These are phyloP conservation scores for Agrypnus murinus DNA, from an alignment of 2,888 invertebrate species.

Conservation along the genomic window DNA sequence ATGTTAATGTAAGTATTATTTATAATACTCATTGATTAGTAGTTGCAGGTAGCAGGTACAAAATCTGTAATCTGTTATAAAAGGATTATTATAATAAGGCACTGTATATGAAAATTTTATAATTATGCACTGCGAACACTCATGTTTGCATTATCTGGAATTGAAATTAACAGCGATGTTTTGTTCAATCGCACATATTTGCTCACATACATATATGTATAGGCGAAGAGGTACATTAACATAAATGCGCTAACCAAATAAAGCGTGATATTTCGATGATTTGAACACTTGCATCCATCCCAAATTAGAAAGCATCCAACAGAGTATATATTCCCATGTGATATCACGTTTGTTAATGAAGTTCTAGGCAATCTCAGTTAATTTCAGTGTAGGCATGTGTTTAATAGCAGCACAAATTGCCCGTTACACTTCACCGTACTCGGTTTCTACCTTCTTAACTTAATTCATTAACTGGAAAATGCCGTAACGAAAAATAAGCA, in stretches of 20 bases:
- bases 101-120: too few relatives aligned
- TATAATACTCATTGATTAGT: too few relatives aligned
- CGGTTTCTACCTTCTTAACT: conserved; percentile 30
- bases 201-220: conserved; percentile 4
- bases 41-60: too few relatives aligned
- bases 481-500: conserved; percentile 22
- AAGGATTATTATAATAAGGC: too few relatives aligned
- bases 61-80: too few relatives aligned
- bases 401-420: conserved; percentile 47
- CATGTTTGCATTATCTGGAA: too few relatives aligned
- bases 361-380: conserved; percentile 49
- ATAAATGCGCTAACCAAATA: too few relatives aligned
- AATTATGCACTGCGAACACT: too few relatives aligned
- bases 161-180: too few relatives aligned
- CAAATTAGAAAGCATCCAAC: conserved; percentile 34
- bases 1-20: too few relatives aligned
- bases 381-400: conserved; percentile 45
- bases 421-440: conserved; percentile 40
- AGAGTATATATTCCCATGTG: conserved; percentile 47
- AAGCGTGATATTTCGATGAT: conserved; percentile 45
- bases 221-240: too few relatives aligned
- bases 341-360: conserved; percentile 50
- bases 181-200: too few relatives aligned
- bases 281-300: conserved; percentile 37
- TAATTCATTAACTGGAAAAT: conserved; percentile 27